A percentile compares a stretch with the other conserved stretches of the same genome.
Conservation (phyloP, 2,797 vertebrate species). For the Poeciliopsis paucimaculata region DNA sequence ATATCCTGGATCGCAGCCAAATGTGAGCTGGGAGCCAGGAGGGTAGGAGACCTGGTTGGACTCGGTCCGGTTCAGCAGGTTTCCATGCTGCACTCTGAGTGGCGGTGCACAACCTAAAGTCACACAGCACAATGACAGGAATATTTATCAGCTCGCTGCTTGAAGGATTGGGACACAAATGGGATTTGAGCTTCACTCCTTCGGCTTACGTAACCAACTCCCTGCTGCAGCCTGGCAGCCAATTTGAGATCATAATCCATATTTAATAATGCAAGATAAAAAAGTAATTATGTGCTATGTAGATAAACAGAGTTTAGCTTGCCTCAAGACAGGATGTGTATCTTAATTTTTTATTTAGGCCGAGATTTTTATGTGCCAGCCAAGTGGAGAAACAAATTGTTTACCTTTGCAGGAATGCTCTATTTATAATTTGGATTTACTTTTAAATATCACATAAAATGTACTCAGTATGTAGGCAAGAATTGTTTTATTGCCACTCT, state of each 20-base stretch:
- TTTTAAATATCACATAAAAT: neutral
- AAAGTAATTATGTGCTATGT: slow-evolving; percentile 25
- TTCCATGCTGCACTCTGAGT: slow-evolving; percentile 71
- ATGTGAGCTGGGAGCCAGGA: slow-evolving; percentile 76
- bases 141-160: slow-evolving; percentile 17
- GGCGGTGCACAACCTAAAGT: slow-evolving; percentile 78
- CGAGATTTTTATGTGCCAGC: slow-evolving; percentile 9
- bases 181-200: slow-evolving; percentile 5
- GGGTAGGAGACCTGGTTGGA: slow-evolving; percentile 79
- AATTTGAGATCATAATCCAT: slow-evolving; percentile 8
- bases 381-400: slow-evolving; percentile 23
- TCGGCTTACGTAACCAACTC: slow-evolving; percentile 6
- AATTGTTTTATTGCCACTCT: neutral
- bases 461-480: neutral
- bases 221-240: slow-evolving; percentile 19
- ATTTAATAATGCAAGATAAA: slow-evolving; percentile 30
- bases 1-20: slow-evolving; percentile 79
- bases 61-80: slow-evolving; percentile 80
- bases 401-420: slow-evolving; percentile 10
- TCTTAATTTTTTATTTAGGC: slow-evolving; percentile 34
- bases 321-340: slow-evolving; percentile 26
- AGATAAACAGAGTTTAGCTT: slow-evolving; percentile 20
- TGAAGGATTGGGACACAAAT: neutral
- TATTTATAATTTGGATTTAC: neutral
- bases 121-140: slow-evolving; percentile 24